These are phyloP conservation scores for Strigops habroptila DNA, from an alignment of 2,113 vertebrate species.

Conservation along the genomic window DNA sequence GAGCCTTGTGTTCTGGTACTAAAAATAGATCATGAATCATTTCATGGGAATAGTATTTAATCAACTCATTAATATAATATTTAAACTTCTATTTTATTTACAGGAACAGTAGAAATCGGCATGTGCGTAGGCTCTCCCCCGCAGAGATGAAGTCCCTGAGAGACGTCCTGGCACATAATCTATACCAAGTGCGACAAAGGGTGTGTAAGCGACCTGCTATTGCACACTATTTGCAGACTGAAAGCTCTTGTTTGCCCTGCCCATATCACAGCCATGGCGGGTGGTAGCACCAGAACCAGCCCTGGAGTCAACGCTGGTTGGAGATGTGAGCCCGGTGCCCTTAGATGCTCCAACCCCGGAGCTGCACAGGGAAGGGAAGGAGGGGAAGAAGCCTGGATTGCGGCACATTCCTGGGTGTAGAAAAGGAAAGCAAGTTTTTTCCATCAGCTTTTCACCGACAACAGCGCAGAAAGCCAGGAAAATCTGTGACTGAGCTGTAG, in stretches of 20 bases:
- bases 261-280: rapidly evolving
- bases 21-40: background rate
- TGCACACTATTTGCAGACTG: background rate
- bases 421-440: background rate
- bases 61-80: background rate
- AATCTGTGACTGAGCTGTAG: constrained; percentile 32
- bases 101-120: constrained; percentile 64
- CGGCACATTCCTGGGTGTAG: rapidly evolving
- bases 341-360: rapidly evolving
- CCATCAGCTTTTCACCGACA: background rate
- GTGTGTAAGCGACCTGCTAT: constrained; percentile 57
- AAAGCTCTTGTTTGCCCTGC: background rate
- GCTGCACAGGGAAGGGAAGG: background rate
- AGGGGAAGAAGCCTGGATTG: background rate
- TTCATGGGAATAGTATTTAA: background rate
- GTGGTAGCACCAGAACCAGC: background rate
- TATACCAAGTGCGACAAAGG: constrained; percentile 91
- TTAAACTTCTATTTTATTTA: constrained; percentile 4
- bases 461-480: background rate
- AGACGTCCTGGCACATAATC: constrained; percentile 85
- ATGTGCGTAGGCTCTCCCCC: constrained; percentile 67
- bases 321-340: background rate
- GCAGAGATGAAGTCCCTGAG: constrained; percentile 84
- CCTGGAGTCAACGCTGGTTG: background rate
- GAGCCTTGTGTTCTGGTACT: background rate